These are phyloP conservation scores for Caradrina clavipalpis DNA, from an alignment of 2,888 invertebrate genomes.

Conservation along the genomic window DNA sequence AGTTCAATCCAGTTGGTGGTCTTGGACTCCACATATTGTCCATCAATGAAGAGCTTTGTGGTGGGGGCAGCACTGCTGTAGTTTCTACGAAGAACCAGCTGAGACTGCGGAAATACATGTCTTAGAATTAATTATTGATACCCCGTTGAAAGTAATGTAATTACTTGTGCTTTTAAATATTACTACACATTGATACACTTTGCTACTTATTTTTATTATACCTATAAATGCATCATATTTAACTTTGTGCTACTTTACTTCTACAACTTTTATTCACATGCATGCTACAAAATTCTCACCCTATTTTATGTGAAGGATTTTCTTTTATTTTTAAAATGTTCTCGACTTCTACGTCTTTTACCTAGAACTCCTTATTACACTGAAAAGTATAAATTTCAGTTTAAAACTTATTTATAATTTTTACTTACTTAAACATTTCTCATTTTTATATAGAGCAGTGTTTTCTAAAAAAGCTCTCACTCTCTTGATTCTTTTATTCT, in stretches of 20 bases:
- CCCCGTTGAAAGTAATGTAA: neutral
- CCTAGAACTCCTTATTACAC: neutral
- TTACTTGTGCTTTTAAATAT: neutral
- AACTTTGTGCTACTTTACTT: neutral
- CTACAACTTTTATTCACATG: neutral
- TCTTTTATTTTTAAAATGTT: neutral
- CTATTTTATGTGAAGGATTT: neutral
- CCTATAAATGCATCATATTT: too few relatives aligned
- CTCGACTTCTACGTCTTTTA: neutral
- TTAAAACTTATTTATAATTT: neutral
- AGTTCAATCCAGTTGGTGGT: slow-evolving; percentile 98
- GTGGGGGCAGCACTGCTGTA: slow-evolving; percentile 92
- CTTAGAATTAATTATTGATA: neutral
- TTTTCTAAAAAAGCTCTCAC: too few relatives aligned
- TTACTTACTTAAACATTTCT: neutral
- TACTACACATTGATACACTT: neutral
- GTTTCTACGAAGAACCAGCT: slow-evolving; percentile 79
- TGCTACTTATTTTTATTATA: neutral
- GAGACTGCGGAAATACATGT: slow-evolving; percentile 71
- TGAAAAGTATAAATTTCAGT: neutral
- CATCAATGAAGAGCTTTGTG: slow-evolving; percentile 98
- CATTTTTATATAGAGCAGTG: neutral
- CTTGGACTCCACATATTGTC: slow-evolving; percentile 98
- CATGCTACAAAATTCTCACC: neutral
- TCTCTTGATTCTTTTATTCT: too few relatives aligned